Percentiles rank a stretch among this genome's conserved stretches.
Evolutionary conservation across 2,113 vertebrate species (phyloP).

Genomic region (Marcusenius ussheri): DNA sequence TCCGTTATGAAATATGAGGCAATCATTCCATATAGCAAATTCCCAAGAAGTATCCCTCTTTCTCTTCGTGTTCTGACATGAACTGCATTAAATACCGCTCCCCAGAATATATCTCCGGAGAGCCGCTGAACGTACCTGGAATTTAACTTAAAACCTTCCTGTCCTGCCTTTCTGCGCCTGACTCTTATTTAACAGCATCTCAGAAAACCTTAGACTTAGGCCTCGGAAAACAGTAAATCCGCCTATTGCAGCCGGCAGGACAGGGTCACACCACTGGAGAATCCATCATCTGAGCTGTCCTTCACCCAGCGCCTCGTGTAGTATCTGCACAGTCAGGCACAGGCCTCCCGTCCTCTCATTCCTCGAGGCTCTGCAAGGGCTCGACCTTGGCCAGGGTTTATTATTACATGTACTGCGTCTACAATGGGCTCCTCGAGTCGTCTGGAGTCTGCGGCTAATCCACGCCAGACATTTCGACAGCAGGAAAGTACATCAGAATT

Average conservation of each 20-base stretch:
- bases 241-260: not conserved
- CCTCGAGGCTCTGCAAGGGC: slow-evolving; percentile 20
- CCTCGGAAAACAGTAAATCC: not conserved
- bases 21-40: slow-evolving; percentile 5
- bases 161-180: not conserved
- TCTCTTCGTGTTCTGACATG: not conserved
- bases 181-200: not conserved
- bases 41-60: not conserved
- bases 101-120: not conserved
- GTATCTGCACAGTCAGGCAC: not conserved
- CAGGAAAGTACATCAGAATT: slow-evolving; percentile 57
- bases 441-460: slow-evolving; percentile 71
- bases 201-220: not conserved
- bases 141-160: slow-evolving; percentile 5
- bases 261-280: not conserved
- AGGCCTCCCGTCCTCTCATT: slow-evolving; percentile 11
- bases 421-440: slow-evolving; percentile 61
- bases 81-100: not conserved
- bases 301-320: not conserved
- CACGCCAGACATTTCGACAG: slow-evolving; percentile 72
- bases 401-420: slow-evolving; percentile 41
- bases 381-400: slow-evolving; percentile 35
- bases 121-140: not conserved
- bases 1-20: not conserved
- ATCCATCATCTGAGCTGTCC: slow-evolving; percentile 4